phyloP scores from a whole-genome alignment of 2,797 vertebrate genomes.

The Petrocephalus schoutedeni region DNA sequence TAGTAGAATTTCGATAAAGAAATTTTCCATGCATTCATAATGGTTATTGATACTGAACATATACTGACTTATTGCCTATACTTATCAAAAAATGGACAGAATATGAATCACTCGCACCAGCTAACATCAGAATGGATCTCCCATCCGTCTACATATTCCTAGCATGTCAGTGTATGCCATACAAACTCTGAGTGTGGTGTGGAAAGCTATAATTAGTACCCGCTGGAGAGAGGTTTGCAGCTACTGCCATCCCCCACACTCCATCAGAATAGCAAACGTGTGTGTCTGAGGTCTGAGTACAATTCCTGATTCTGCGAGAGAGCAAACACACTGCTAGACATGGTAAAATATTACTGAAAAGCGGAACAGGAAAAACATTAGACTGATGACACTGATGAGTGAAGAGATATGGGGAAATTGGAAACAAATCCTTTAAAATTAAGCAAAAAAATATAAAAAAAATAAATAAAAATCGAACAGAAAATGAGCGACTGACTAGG shows the following conservation, averaged over 20 bases:
- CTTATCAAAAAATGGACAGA: neutral
- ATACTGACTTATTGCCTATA: neutral
- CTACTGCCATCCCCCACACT: neutral
- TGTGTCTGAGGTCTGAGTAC: neutral
- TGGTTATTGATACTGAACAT: neutral
- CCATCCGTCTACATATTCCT: neutral
- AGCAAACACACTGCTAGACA: neutral
- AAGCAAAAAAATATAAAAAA: neutral
- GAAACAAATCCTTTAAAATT: neutral
- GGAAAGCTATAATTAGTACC: neutral
- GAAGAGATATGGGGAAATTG: neutral
- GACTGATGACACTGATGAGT: neutral
- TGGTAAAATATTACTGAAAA: neutral
- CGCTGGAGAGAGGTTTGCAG: neutral
- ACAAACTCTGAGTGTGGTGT: too few relatives aligned
- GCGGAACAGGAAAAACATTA: neutral
- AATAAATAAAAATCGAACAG: neutral
- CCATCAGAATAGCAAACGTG: neutral
- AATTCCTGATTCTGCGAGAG: neutral
- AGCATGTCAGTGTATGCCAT: neutral
- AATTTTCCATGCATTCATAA: slow-evolving; percentile 12
- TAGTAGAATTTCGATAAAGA: neutral
- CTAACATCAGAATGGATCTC: neutral
- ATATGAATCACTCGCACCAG: neutral
- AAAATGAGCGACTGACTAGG: too few relatives aligned